Base-by-base conservation (phyloP, 2,113 vertebrate genomes). In the Pseudois nayaur region DNA sequence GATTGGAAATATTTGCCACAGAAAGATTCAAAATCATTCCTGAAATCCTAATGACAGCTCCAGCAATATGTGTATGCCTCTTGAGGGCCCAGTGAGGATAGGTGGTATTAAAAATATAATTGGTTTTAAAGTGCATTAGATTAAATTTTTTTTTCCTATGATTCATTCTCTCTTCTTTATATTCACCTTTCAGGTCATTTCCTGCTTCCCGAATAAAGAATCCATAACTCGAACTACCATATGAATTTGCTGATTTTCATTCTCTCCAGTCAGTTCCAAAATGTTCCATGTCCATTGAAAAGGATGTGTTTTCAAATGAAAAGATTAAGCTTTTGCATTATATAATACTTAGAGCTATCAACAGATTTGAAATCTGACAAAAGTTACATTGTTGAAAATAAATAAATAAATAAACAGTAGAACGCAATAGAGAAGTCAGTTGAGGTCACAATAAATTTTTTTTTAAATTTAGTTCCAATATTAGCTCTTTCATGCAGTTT, bases 51-150 rank as follows among this genome's bases (percentile, higher is more conserved):
- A 96, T 97, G 84, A 98, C 87, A 93, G 62, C 16, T 64, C 82
- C 76, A 92, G 71, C 87, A 95, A 95, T 98, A 95, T 95, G 86
- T 96, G 43, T 92, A 94, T 33, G 97, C 95, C 96, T 98, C 98
- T 92, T 97, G 97, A 98, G 93, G 88, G 92, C 91, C 97, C 91
- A 74, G 89, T 92, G 94, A 98, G 92, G 87, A 98, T 84, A 96
- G 86, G 98, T 7, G 87, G 74, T 87, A 98, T 98, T 98, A 98
- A 98, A 98, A 98, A 98, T 87, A 98, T 98, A 98, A 98, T 98
- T 98, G 94, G 79, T 92, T 98, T 99, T 98, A 98, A 98, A 98
- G 84, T 25, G 97, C 89, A 29, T 93, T 98, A 98, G 95, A 98
- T 98, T 98, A 98, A 97, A 92, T 78, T 97, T 98, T 98, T 43